These are phyloP conservation scores for Sesamia nonagrioides DNA, from an alignment of 1,140 invertebrate genomes.

Conservation along the genomic window DNA sequence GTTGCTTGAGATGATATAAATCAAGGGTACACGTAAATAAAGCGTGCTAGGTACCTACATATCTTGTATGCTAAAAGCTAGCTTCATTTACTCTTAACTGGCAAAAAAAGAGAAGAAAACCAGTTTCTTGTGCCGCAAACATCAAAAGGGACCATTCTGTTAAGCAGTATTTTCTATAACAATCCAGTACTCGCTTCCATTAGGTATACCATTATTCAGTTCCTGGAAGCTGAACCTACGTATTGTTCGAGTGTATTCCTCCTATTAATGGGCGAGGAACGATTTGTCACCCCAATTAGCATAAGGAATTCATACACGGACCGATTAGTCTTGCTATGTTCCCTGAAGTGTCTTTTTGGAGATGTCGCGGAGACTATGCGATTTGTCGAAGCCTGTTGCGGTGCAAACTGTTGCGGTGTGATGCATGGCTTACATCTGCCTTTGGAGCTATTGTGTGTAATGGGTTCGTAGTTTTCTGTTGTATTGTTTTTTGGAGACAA, in stretches of 20 bases:
- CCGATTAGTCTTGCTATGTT: conserved; percentile 37
- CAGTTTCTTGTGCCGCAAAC: conserved; percentile 6
- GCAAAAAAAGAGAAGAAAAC: background rate
- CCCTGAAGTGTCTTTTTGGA: conserved; percentile 46
- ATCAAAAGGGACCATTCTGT: background rate
- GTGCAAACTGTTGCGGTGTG: conserved; percentile 20
- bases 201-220: background rate
- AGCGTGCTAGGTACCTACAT: too few relatives aligned
- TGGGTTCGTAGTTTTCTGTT: background rate
- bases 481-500: conserved; percentile 5
- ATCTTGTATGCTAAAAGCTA: background rate
- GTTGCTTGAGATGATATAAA: too few relatives aligned
- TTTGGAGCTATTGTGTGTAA: conserved; percentile 4
- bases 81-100: background rate
- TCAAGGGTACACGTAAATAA: too few relatives aligned
- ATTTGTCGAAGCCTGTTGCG: conserved; percentile 45
- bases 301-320: conserved; percentile 34
- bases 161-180: background rate
- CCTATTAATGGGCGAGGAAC: conserved; percentile 22
- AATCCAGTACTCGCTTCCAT: background rate
- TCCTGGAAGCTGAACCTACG: conserved; percentile 18
- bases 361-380: conserved; percentile 25
- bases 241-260: conserved; percentile 40
- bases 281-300: conserved; percentile 48
- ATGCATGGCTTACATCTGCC: conserved; percentile 40